Evolutionary conservation across 2,797 vertebrate species (phyloP).

Genomic region (Gastrophryne carolinensis): DNA sequence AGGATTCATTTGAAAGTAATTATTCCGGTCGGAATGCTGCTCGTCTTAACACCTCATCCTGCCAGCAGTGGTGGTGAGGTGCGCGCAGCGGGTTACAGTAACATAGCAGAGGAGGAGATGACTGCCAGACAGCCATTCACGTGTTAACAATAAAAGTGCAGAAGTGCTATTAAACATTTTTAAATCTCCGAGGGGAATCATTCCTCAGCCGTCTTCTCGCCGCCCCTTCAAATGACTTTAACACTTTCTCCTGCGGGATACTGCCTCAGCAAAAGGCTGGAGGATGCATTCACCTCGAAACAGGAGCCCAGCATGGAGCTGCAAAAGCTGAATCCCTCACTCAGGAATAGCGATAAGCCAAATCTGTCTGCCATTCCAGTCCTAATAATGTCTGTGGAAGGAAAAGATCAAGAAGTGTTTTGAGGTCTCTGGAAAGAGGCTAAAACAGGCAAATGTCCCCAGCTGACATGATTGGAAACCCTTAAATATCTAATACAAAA

Average conservation of each 20-base stretch:
- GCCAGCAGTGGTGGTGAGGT: not conserved
- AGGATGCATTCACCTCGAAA: not conserved
- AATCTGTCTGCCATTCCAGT: too few species aligned
- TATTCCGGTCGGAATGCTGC: not conserved
- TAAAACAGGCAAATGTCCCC: too few species aligned
- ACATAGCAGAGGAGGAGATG: not conserved
- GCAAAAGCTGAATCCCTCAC: not conserved
- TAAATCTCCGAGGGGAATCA: not conserved
- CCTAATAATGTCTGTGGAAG: too few species aligned
- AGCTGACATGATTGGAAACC: too few species aligned
- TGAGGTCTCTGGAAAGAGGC: too few species aligned
- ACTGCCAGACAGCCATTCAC: constrained; percentile 9
- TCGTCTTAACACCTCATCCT: constrained; percentile 23
- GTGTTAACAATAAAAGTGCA: constrained; percentile 23
- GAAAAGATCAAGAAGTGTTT: too few species aligned
- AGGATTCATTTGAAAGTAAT: constrained; percentile 23
- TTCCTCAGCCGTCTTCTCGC: not conserved
- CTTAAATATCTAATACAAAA: too few species aligned
- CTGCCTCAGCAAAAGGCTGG: not conserved
- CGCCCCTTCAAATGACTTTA: not conserved
- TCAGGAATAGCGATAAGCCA: too few species aligned
- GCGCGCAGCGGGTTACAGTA: not conserved
- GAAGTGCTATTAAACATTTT: not conserved
- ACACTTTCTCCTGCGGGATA: not conserved
- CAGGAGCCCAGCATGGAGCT: not conserved